phyloP scores from a whole-genome alignment of 2,797 vertebrate genomes.

The Serranus cabrilla region DNA sequence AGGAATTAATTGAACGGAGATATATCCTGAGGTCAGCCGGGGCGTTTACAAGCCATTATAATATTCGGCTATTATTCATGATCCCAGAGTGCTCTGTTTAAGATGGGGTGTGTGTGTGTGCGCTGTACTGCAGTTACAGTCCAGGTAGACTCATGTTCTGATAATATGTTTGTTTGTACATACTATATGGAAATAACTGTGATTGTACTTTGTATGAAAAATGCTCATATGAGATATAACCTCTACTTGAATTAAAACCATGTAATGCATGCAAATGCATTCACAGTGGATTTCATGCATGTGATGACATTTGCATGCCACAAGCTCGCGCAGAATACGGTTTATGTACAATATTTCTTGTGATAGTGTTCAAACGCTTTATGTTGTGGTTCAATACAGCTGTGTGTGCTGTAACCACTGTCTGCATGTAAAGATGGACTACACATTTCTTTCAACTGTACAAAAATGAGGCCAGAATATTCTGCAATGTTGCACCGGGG shows the following conservation, averaged over 20 bases:
- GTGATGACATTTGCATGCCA: conserved; percentile 24
- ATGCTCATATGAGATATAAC: conserved; percentile 16
- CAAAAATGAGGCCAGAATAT: too few relatives aligned
- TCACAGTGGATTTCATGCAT: conserved; percentile 21
- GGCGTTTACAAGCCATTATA: conserved; percentile 41
- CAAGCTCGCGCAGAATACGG: background rate
- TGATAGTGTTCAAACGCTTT: conserved; percentile 33
- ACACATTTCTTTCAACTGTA: too few relatives aligned
- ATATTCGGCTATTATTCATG: conserved; percentile 31
- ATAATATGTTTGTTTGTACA: conserved; percentile 17
- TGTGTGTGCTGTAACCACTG: background rate
- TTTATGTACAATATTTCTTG: conserved; percentile 45
- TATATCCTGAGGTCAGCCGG: conserved; percentile 41
- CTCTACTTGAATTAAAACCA: conserved; percentile 34
- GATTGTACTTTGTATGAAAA: background rate
- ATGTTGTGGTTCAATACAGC: conserved; percentile 9
- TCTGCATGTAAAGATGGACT: too few relatives aligned
- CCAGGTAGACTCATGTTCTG: conserved; percentile 5
- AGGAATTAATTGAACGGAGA: conserved; percentile 40
- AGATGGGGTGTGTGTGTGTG: background rate
- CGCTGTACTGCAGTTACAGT: conserved; percentile 13
- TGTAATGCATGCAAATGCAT: conserved; percentile 54
- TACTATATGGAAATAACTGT: background rate
- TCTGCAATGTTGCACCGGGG: too few relatives aligned
- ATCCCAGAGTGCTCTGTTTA: conserved; percentile 14